Evolutionary conservation across 2,113 vertebrate genomes (phyloP).

Genomic region (Serilophus lunatus): DNA sequence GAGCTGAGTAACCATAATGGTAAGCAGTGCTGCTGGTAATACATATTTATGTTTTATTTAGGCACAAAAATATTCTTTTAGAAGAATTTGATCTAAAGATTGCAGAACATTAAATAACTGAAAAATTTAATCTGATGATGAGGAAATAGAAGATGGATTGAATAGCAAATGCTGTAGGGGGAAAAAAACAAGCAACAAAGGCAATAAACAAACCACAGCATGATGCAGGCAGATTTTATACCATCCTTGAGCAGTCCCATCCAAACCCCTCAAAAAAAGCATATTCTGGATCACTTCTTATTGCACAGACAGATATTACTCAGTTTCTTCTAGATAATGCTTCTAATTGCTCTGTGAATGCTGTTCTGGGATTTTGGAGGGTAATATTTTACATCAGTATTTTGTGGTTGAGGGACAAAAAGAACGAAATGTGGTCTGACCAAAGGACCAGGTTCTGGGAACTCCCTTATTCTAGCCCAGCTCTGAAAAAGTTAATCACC

Average conservation of each 20-base stretch:
- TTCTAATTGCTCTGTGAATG: not conserved
- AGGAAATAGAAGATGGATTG: conserved; percentile 3
- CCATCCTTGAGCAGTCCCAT: not conserved
- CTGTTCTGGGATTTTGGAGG: not conserved
- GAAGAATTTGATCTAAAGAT: not conserved
- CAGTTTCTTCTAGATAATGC: not conserved
- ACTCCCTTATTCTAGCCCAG: not conserved
- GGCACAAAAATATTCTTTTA: not conserved
- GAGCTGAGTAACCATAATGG: not conserved
- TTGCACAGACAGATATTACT: not conserved
- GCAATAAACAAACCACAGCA: not conserved
- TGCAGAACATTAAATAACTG: not conserved
- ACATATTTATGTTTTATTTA: not conserved
- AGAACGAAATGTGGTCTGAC: not conserved
- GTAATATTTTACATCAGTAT: not conserved
- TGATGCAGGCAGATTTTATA: not conserved
- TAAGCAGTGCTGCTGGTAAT: not conserved
- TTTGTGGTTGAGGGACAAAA: not conserved
- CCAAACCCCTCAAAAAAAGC: not conserved
- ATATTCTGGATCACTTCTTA: not conserved
- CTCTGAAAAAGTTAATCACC: not conserved
- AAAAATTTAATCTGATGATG: not conserved
- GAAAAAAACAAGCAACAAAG: not conserved
- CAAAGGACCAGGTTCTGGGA: not conserved
- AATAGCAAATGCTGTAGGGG: not conserved